A percentile compares a stretch with the other conserved stretches of the same genome.
These are phyloP conservation scores for Aporophyla lueneburgensis DNA, from an alignment of 2,888 invertebrate species.

Conservation along the genomic window DNA sequence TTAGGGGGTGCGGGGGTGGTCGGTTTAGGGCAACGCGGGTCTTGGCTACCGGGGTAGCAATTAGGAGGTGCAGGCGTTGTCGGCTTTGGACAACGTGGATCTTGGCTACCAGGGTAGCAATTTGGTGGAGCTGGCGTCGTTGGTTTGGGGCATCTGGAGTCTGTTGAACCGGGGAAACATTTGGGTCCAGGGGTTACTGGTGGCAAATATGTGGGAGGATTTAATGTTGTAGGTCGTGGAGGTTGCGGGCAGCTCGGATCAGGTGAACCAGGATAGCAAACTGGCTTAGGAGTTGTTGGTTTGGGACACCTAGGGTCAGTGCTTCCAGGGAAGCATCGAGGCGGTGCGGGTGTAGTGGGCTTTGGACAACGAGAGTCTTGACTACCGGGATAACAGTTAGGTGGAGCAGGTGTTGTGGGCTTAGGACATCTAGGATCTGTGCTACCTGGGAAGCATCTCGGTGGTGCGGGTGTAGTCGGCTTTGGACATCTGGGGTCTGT, in stretches of 20 bases:
- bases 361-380: slow-evolving; percentile 10
- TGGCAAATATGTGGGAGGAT: slow-evolving; percentile 72
- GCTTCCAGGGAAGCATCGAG: slow-evolving; percentile 73
- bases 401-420: slow-evolving; percentile 12
- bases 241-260: slow-evolving; percentile 68
- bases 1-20: neutral
- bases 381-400: neutral
- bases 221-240: slow-evolving; percentile 55
- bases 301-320: slow-evolving; percentile 78
- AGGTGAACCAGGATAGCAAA: slow-evolving; percentile 69
- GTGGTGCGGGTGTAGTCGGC: slow-evolving; percentile 71
- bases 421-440: slow-evolving; percentile 72
- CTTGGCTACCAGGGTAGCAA: slow-evolving; percentile 63
- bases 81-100: slow-evolving; percentile 65
- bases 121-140: slow-evolving; percentile 72
- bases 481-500: slow-evolving; percentile 58
- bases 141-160: slow-evolving; percentile 51
- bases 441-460: slow-evolving; percentile 69
- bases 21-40: neutral
- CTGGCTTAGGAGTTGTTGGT: slow-evolving; percentile 59
- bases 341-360: slow-evolving; percentile 70
- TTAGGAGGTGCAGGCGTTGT: slow-evolving; percentile 68
- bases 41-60: neutral
- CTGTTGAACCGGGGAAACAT: slow-evolving; percentile 41
- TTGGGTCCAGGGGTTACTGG: slow-evolving; percentile 58